Conservation (phyloP, 2,113 vertebrate species). For the Anolis sagrei region DNA sequence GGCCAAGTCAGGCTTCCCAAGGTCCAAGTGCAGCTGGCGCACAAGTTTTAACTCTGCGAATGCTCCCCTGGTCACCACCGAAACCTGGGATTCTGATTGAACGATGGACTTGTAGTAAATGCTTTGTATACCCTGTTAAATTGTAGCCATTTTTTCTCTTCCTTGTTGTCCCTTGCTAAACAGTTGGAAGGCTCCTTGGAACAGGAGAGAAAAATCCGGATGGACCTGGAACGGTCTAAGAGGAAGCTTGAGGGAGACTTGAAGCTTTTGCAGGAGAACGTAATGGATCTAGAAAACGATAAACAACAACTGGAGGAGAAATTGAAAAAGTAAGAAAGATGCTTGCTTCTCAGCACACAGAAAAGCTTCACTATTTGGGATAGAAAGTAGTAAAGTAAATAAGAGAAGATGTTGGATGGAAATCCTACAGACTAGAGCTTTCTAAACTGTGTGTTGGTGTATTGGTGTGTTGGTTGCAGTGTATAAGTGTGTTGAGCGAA, state of each 20-base stretch:
- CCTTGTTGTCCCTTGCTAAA: background rate
- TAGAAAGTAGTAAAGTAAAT: too few species aligned
- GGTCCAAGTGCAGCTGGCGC: too few species aligned
- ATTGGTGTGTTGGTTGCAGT: too few species aligned
- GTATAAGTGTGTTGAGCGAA: too few species aligned
- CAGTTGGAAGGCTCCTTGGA: constrained; percentile 82
- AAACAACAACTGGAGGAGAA: constrained; percentile 82
- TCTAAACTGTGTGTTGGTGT: too few species aligned
- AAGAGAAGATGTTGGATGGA: background rate
- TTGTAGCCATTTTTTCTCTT: background rate
- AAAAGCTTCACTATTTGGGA: background rate
- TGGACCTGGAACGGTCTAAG: constrained; percentile 82
- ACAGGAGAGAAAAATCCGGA: constrained; percentile 83
- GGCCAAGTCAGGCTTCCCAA: too few species aligned
- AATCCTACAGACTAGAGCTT: background rate
- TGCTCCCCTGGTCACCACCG: too few species aligned
- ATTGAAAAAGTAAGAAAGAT: constrained; percentile 74
- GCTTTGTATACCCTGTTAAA: background rate
- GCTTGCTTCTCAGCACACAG: fast-evolving
- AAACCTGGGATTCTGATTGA: too few species aligned
- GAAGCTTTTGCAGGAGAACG: constrained; percentile 79
- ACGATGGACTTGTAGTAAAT: too few species aligned
- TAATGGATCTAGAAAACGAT: constrained; percentile 84
- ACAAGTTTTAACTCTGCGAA: too few species aligned
- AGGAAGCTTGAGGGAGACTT: constrained; percentile 81